phyloP scores from a whole-genome alignment of 2,113 vertebrate genomes.

The Herpailurus yagouaroundi region DNA sequence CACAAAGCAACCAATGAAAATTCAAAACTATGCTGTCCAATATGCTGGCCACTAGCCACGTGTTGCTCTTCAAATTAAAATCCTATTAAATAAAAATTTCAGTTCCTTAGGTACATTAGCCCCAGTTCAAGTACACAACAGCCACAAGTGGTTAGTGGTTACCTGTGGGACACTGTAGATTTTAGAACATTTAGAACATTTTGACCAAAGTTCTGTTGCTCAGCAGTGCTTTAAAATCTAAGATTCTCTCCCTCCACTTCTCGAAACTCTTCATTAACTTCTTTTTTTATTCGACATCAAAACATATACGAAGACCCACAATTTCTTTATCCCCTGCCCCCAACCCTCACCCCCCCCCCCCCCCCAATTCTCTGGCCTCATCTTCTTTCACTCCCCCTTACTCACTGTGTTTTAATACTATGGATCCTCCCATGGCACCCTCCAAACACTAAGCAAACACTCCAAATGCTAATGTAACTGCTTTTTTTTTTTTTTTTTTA shows the following conservation, averaged over 20 bases:
- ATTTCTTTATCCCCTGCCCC: fast-evolving
- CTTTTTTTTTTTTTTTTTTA: too few relatives aligned
- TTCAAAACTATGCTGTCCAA: neutral
- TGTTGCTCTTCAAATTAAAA: neutral
- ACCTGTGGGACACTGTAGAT: neutral
- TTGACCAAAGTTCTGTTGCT: neutral
- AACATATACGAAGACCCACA: too few relatives aligned
- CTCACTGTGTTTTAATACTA: neutral
- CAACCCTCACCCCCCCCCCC: neutral
- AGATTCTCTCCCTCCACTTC: neutral
- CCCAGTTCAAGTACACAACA: neutral
- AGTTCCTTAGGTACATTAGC: neutral
- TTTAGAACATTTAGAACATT: neutral
- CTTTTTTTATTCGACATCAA: neutral
- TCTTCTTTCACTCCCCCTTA: neutral
- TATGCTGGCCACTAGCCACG: neutral
- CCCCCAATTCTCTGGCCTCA: neutral
- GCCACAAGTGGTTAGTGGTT: neutral
- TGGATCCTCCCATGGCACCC: neutral
- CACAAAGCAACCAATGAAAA: neutral
- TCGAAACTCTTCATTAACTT: neutral
- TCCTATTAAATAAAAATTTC: neutral
- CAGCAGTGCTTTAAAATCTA: neutral
- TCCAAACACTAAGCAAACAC: neutral
- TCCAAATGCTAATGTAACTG: neutral